A percentile compares a stretch with the other conserved stretches of the same genome.
Conservation (phyloP, 2,797 vertebrate species). For the Schizopygopsis pylzovi region DNA sequence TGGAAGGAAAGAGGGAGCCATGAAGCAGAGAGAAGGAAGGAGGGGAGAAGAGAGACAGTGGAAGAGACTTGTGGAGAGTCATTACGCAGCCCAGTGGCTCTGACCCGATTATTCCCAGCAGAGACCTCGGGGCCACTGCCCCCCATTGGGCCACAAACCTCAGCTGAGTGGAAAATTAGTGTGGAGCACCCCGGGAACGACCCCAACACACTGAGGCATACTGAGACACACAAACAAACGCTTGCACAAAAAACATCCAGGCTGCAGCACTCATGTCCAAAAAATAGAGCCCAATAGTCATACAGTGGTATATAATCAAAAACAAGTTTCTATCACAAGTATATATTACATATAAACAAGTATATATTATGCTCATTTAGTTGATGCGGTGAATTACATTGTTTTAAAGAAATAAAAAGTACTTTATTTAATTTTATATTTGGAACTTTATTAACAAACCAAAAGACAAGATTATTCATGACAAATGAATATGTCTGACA, state of each 20-base stretch:
- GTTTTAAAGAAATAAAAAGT: not conserved
- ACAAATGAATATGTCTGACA: not conserved
- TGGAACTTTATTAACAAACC: not conserved
- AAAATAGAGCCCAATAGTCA: not conserved
- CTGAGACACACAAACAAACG: constrained; percentile 43
- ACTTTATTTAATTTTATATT: not conserved
- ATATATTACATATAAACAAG: no score
- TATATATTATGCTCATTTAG: not conserved
- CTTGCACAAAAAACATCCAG: constrained; percentile 32
- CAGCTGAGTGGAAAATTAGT: constrained; percentile 88
- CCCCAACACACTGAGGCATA: constrained; percentile 22
- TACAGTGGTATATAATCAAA: not conserved
- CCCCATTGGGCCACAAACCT: constrained; percentile 52
- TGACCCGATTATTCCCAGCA: constrained; percentile 86
- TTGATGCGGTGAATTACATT: not conserved
- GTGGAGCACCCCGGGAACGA: constrained; percentile 65
- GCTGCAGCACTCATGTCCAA: constrained; percentile 1
- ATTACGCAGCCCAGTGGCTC: constrained; percentile 91
- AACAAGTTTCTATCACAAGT: not conserved
- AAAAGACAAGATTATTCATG: not conserved
- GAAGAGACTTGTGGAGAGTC: constrained; percentile 70
- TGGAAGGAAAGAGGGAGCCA: not conserved
- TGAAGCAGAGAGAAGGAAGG: constrained; percentile 38
- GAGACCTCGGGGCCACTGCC: constrained; percentile 71
- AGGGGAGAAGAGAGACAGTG: constrained; percentile 18